phyloP scores from a whole-genome alignment of 1,140 invertebrate species.

The Platyscapa corneri region DNA sequence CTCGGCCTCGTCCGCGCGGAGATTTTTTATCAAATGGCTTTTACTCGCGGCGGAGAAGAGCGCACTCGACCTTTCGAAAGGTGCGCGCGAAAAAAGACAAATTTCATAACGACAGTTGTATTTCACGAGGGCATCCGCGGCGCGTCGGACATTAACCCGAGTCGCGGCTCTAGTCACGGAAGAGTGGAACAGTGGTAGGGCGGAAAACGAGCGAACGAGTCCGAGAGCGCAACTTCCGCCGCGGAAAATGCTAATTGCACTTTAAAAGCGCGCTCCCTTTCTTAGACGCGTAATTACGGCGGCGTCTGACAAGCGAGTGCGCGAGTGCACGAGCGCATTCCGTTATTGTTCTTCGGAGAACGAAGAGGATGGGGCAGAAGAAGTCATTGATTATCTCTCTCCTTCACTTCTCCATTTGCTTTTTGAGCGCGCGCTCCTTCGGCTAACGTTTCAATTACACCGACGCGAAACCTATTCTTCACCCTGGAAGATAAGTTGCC shows the following conservation, averaged over 20 bases:
- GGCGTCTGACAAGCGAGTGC: neutral
- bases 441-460: neutral
- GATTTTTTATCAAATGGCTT: neutral
- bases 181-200: neutral
- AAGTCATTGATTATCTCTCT: neutral
- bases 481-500: no score
- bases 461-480: neutral
- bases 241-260: conserved; percentile 49
- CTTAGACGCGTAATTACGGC: neutral
- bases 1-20: neutral
- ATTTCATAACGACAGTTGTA: conserved; percentile 13
- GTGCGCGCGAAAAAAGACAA: neutral
- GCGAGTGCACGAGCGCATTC: neutral
- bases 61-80: neutral
- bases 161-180: no score
- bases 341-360: conserved; percentile 24
- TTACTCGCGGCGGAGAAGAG: neutral
- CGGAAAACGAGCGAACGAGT: neutral
- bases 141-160: conserved; percentile 38
- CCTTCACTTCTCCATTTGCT: neutral
- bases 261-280: conserved; percentile 15
- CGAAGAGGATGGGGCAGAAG: neutral
- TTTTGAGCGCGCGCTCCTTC: no score
- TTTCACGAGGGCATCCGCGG: neutral
- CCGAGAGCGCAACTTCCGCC: conserved; percentile 30